phyloP scores from a whole-genome alignment of 2,113 vertebrate genomes.

The Nyctibius bracteatus region DNA sequence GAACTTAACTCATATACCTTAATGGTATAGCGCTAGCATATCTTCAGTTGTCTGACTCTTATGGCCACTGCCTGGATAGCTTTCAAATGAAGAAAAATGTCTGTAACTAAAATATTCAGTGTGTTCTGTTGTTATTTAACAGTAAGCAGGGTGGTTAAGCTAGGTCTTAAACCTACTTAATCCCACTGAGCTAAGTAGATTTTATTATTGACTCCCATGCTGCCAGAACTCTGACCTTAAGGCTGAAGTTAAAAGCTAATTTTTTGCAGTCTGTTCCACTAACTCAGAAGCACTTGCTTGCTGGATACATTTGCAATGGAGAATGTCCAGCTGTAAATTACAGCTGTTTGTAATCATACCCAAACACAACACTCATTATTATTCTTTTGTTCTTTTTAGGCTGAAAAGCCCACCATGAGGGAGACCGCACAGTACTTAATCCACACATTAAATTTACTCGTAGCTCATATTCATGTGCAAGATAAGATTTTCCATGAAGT shows the following conservation, averaged over 20 bases:
- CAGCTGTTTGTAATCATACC: slow-evolving; percentile 51
- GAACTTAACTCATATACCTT: slow-evolving; percentile 13
- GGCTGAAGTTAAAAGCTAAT: slow-evolving; percentile 44
- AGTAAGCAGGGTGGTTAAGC: slow-evolving; percentile 33
- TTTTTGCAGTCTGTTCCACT: slow-evolving; percentile 30
- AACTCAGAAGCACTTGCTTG: slow-evolving; percentile 35
- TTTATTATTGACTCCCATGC: slow-evolving; percentile 48
- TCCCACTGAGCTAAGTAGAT: slow-evolving; percentile 51
- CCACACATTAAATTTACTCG: slow-evolving; percentile 17
- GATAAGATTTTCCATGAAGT: slow-evolving; percentile 57
- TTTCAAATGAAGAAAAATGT: slow-evolving; percentile 37
- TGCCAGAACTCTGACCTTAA: slow-evolving; percentile 47
- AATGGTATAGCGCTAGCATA: background rate
- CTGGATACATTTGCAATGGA: background rate
- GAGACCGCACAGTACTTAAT: background rate
- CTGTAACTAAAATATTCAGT: slow-evolving; percentile 18
- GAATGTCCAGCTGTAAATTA: slow-evolving; percentile 60
- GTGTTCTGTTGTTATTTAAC: slow-evolving; percentile 46
- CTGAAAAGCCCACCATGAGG: slow-evolving; percentile 56
- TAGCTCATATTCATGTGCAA: slow-evolving; percentile 38
- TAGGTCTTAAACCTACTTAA: slow-evolving; percentile 49
- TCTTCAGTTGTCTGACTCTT: background rate
- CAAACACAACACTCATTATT: slow-evolving; percentile 51
- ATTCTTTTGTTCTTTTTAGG: slow-evolving; percentile 55
- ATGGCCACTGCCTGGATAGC: background rate